Evolutionary conservation across 2,888 invertebrate genomes (phyloP).

Genomic region (Thelaira solivaga): DNA sequence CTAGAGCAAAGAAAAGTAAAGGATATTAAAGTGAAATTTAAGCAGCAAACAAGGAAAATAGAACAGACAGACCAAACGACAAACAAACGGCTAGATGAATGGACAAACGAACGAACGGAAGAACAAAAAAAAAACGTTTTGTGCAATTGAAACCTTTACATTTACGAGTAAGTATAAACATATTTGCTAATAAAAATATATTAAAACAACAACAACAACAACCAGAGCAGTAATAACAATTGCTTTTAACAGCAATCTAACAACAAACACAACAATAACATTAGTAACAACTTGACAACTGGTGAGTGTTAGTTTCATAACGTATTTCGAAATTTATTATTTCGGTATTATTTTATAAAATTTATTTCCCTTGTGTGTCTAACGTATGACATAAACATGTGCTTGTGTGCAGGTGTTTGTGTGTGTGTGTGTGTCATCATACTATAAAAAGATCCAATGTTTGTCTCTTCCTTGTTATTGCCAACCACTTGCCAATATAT

Average conservation of each 20-base stretch:
- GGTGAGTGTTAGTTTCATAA: constrained; percentile 37
- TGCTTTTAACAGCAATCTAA: neutral
- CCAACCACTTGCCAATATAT: too few relatives aligned
- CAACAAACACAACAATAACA: neutral
- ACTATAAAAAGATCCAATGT: too few relatives aligned
- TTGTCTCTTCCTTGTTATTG: too few relatives aligned
- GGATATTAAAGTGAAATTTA: neutral
- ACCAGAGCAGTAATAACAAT: neutral
- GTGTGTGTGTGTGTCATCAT: too few relatives aligned
- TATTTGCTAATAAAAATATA: neutral
- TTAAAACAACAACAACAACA: constrained; percentile 11
- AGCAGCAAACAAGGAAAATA: too few relatives aligned
- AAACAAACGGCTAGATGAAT: neutral
- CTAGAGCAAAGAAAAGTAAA: neutral
- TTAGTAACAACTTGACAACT: constrained; percentile 23
- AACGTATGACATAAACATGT: too few relatives aligned
- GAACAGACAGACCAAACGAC: neutral
- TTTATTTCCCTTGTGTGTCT: neutral
- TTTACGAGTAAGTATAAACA: too few relatives aligned
- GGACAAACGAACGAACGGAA: neutral
- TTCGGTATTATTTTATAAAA: neutral
- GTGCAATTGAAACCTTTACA: constrained; percentile 52
- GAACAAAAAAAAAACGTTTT: constrained; percentile 40
- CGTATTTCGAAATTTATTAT: constrained; percentile 13
- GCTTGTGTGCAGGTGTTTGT: too few relatives aligned